Base-by-base conservation (phyloP, 2,888 invertebrate species). In the Orchesellides sinensis region DNA sequence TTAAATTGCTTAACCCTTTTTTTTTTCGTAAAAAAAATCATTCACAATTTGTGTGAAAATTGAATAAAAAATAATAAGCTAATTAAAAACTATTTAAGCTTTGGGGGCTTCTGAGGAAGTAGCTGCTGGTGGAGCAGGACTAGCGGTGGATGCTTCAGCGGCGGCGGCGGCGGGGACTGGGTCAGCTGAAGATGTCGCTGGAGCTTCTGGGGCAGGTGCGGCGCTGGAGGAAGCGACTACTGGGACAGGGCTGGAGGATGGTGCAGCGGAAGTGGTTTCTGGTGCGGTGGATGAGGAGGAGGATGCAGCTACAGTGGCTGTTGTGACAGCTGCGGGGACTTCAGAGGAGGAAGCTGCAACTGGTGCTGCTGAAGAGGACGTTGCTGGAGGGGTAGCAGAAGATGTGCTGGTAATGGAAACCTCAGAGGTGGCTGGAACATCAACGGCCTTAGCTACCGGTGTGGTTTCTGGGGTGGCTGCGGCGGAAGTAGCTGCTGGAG, bases 141-240 rank as follows among this genome's bases (percentile, higher is more conserved):
- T 52, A n/a, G 79, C 40, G 27, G 47, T 27, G 19, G 78, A 45
- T 17, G 69, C 70, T n/a, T 32, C 74, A 40, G 54, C 65, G 25
- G 66, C 63, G 29, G 68, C 32, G 10, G 45, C 19, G n/a, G 70
- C 29, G 23, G 79, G 32, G 0, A 74, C 45, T n/a, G 83, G 52
- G 3, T 80, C 70, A 12, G 69, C 66, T 14, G 84, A 74, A n/a
- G 74, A 21, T 2, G 72, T 14, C 2, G 52, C 68, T 66, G 66
- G 66, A 14, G 47, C 47, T 12, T 35, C 47, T 2, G 61, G 32
- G 3, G 61, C 27, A 4, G 29, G 10, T 12, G 52, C n/a, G n/a
- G n/a, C n/a, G n/a, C n/a, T n/a, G n/a, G n/a, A n/a, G n/a, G n/a
- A n/a, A n/a, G n/a, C n/a, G n/a, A n/a, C n/a, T n/a, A n/a, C n/a